Conservation (phyloP, 30 jellyfish, hydroid and myxozoan species). For the Calvadosia cruxmelitensis region DNA sequence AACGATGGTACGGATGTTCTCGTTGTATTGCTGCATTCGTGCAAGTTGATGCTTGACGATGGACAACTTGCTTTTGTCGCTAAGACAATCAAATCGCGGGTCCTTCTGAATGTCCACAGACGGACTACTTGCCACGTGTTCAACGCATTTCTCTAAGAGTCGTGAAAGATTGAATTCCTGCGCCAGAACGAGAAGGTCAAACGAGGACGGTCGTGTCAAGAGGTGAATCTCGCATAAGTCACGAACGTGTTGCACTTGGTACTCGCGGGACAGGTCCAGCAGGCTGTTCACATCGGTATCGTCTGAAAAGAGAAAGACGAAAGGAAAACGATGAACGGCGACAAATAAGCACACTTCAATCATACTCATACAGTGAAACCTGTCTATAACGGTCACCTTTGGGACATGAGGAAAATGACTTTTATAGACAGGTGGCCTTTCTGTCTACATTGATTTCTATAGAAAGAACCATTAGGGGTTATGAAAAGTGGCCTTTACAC, state of each 20-base stretch:
- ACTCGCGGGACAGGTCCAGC: constrained; percentile 61
- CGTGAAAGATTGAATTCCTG: constrained; percentile 41
- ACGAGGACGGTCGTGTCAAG: constrained; percentile 40
- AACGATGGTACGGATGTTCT: constrained; percentile 47
- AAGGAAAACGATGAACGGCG: no score
- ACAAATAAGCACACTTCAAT: no score
- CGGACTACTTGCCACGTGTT: constrained; percentile 42
- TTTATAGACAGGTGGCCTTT: no score
- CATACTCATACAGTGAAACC: no score
- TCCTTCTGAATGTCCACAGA: constrained; percentile 45
- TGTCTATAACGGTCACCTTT: no score
- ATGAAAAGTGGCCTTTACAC: no score
- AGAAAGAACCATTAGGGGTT: no score
- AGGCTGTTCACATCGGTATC: constrained; percentile 53
- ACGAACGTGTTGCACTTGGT: constrained; percentile 43
- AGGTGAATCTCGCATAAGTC: constrained; percentile 55
- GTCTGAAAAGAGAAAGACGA: constrained; percentile 16
- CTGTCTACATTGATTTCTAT: no score
- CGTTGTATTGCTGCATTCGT: constrained; percentile 48
- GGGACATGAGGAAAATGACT: no score
- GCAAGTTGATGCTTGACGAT: constrained; percentile 57
- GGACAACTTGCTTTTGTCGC: constrained; percentile 37
- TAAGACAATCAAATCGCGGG: constrained; percentile 46
- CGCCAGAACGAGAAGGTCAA: constrained; percentile 68
- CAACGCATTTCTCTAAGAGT: constrained; percentile 44